Base-by-base conservation (phyloP, 2,888 invertebrate species). In the Nomada goodeniana region DNA sequence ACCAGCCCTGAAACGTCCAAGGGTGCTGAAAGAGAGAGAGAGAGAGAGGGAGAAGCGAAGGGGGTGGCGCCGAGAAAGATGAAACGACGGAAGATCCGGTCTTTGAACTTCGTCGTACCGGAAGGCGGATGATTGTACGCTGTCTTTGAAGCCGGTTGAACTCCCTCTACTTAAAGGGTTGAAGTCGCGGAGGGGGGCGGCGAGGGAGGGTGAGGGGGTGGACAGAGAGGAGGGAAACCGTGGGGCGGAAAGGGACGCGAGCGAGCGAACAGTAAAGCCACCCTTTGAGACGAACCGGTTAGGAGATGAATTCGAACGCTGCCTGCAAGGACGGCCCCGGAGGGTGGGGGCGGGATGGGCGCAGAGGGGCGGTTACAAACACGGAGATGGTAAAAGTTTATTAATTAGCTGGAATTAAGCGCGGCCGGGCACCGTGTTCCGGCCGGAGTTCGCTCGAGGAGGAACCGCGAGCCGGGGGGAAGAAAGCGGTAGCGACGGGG, bases 401-500 rank as follows among this genome's bases (percentile, higher is more conserved):
- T 92, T 92, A 92, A 92, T 92, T 92, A 92, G 91, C 91, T 86
- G 87, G 91, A 91, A 92, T 92, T 91, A 91, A 90, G 90, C 89
- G 89, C 88, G 85, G 89, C 87, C 76, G 79, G 76, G 68, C n/a
- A 47, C 55, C 73, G 73, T 81, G 87, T 86, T 85, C 80, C 73
- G 70, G 67, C 47, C 52, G 47, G 76, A 69, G 78, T 59, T 69
- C 68, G 75, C 47, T 57, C 77, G 44, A 29, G 80, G 69, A 84
- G 79, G 69, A 82, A 36, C 52, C 20, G 47, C 23, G 23, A 50
- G 15, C 77, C 55, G 63, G 65, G 72, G 69, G 69, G 71, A 85
- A 80, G 80, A 80, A 83, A 76, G 73, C 72, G 60, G 36, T 52
- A 77, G 68, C 20, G 23, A n/a, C 44, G 10, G 47, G 50, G 20